Conservation (phyloP, 2,113 vertebrate genomes). For the Malaclemys terrapin region DNA sequence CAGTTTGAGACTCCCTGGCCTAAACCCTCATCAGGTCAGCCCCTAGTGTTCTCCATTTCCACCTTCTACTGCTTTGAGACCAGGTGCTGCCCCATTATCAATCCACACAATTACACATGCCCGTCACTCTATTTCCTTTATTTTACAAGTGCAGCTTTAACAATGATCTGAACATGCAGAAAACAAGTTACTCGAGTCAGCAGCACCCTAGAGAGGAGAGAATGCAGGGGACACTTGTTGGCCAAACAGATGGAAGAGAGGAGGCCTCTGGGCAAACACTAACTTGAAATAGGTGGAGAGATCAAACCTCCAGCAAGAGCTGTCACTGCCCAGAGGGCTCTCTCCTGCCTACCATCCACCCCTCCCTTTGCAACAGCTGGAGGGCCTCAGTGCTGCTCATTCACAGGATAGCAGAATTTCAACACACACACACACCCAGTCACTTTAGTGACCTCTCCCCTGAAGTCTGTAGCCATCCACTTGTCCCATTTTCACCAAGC, state of each 20-base stretch:
- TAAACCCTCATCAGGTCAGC: not conserved
- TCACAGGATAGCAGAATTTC: not conserved
- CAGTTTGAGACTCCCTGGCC: not conserved
- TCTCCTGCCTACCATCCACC: not conserved
- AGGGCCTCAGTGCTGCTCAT: not conserved
- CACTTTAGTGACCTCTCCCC: not conserved
- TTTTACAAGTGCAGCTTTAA: constrained; percentile 47
- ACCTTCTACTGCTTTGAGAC: not conserved
- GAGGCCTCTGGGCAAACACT: not conserved
- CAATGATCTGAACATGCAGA: constrained; percentile 51
- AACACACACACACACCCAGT: not conserved
- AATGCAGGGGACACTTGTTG: not conserved
- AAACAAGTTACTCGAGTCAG: not conserved
- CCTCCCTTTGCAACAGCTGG: not conserved
- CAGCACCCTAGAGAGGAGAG: not conserved
- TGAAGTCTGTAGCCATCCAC: fast-evolving
- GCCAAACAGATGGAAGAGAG: not conserved
- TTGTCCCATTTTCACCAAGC: not conserved
- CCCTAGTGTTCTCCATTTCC: not conserved
- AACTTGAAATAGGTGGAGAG: not conserved
- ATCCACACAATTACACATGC: no score
- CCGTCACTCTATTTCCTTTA: constrained; percentile 28
- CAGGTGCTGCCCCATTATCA: not conserved
- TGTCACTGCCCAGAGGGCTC: not conserved
- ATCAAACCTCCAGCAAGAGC: not conserved